Evolutionary conservation across 2,797 vertebrate species (phyloP), one percentile per base, ranked within the genome.

Genomic region (Clarias platycephalus): DNA sequence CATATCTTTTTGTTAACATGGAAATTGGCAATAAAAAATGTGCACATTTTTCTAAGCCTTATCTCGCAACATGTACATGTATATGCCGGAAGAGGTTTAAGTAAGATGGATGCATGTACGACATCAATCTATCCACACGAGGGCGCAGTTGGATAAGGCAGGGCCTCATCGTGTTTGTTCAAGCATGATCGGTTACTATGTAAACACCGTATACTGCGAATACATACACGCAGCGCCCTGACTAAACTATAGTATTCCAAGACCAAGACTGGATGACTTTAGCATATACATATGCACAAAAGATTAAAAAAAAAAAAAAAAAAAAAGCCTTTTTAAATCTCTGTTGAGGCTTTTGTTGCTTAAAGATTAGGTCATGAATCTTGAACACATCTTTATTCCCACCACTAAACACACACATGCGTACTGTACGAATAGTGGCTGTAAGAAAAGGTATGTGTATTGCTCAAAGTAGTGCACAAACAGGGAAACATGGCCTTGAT

Each of bases 51-150:
- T 26, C 60, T n/a, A n/a, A 31, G 16, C 16, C 28, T 18, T 9
- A 31, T 31, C 26, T 66, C 5, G 3, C 26, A 34, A 8, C 12
- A 24, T 63, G 8, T 63, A 63, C 62, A 26, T n/a, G 9, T n/a
- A 66, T 31, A 66, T 31, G 26, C 63, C 26, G 40, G 40, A 40
- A 40, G 40, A 40, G 40, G 40, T 40, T 40, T 40, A 40, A 40
- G 40, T 40, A 37, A 37, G 37, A 37, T 37, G 37, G 37, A 6
- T 37, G 37, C 5, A 37, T 68, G 74, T 49, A 40, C 16, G 24
- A n/a, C n/a, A 44, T 70, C 44, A 40, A 44, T 80, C 44, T 80
- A 57, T 24, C 83, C 83, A 80, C 83, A 80, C 10, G 83, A 31
- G 66, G 66, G 83, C 44, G 83, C 66, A 60, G 12, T 71, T 62